Evolutionary conservation across 2,797 vertebrate genomes (phyloP).

Genomic region (Anabas testudineus): DNA sequence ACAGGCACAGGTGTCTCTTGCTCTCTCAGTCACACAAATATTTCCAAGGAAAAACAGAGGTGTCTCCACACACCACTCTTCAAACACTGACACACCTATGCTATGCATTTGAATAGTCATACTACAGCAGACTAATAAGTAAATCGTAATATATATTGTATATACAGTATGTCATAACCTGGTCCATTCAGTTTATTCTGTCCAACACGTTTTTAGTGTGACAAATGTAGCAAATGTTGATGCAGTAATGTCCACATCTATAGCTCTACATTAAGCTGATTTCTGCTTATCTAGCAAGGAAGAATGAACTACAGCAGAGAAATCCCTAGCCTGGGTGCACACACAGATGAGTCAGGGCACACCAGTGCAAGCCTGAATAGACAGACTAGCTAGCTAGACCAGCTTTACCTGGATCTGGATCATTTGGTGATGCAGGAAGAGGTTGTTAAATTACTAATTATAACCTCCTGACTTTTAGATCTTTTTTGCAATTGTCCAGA

Average conservation of each 20-base stretch:
- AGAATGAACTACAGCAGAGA: constrained; percentile 14
- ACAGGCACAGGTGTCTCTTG: constrained; percentile 4
- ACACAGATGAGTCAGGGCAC: background rate
- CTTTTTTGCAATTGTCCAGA: too few relatives aligned
- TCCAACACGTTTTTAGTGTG: background rate
- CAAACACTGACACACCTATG: background rate
- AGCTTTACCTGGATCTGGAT: constrained; percentile 16
- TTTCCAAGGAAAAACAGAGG: constrained; percentile 20
- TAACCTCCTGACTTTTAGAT: too few relatives aligned
- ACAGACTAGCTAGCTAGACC: background rate
- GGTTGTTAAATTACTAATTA: too few relatives aligned
- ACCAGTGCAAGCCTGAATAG: constrained; percentile 1
- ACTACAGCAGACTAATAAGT: background rate
- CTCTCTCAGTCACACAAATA: constrained; percentile 11
- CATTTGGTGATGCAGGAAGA: background rate
- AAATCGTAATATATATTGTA: background rate
- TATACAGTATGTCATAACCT: background rate
- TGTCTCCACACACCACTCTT: background rate
- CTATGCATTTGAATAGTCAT: background rate
- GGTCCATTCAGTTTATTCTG: background rate
- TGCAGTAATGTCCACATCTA: constrained; percentile 4
- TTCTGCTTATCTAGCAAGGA: constrained; percentile 12
- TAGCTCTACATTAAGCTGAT: constrained; percentile 10
- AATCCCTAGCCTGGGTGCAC: constrained; percentile 17
- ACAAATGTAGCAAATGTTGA: background rate